Evolutionary conservation across 2,888 invertebrate species (phyloP), one percentile per base, ranked within the genome.

Genomic region (Glomeris marginata): DNA sequence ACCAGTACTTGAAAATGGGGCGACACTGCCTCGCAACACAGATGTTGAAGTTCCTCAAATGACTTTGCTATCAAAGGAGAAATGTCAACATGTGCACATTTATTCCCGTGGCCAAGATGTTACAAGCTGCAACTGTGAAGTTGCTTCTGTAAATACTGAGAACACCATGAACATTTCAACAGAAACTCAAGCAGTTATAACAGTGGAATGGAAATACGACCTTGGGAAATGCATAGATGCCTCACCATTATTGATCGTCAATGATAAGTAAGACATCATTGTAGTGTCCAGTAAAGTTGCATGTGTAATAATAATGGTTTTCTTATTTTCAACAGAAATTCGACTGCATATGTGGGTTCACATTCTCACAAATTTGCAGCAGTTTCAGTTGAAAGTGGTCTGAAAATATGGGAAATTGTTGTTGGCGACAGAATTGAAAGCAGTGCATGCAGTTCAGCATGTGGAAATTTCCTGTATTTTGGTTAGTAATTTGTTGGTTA

Each of bases 181-280:
- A 5, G 38, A 38, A 38, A 38, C 11, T 2, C 2, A 36, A 21
- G 10, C 38, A 41, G 38, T 38, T 20, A 28, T 52, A 33, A 37
- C 41, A 42, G 15, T 53, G 34, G n/a, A 18, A 2, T 76, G 77
- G 80, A 71, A 68, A 55, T 74, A 71, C 63, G 68, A 83, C 65
- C 74, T 81, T 46, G 71, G 74, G 38, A 88, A 86, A 67, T 90
- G 90, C 69, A 77, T 90, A 10, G 88, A 90, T 72, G 80, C 84
- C 8, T 76, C 84, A 13, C 83, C 85, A 21, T 51, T 66, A 37
- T 35, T 66, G 36, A 58, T 59, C 1, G 41, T 47, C 13, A 47
- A 38, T 21, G 40, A 49, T 35, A 13, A 42, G 55, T 53, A 52
- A 50, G 55, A 33, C 3, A 38, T 38, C 2, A 28, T 28, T 28